Evolutionary conservation across 2,888 invertebrate genomes (phyloP).

Genomic region (Tethea ocularis): DNA sequence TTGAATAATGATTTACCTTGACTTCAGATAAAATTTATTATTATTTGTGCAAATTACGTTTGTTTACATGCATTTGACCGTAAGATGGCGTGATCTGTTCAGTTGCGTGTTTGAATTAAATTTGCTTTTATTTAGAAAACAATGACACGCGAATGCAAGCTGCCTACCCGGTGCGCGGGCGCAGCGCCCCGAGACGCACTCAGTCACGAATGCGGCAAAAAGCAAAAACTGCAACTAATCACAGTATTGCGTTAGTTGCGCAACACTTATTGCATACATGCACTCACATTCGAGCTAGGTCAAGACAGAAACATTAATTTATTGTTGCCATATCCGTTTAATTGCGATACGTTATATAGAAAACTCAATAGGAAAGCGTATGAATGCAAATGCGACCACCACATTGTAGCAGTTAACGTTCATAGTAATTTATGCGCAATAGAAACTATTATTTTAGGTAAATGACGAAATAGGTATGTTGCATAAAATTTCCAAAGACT

Average conservation of each 20-base stretch:
- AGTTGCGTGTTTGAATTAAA: conserved; percentile 27
- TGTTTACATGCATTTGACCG: conserved; percentile 12
- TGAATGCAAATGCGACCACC: conserved; percentile 16
- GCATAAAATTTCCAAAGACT: too few relatives aligned
- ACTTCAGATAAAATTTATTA: conserved; percentile 1
- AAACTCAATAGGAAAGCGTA: conserved; percentile 2
- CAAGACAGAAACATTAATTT: conserved; percentile 50
- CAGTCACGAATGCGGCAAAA: conserved; percentile 41
- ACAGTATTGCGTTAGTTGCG: conserved; percentile 32
- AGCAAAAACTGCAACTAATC: conserved; percentile 45
- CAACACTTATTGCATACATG: conserved; percentile 28
- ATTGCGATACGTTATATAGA: conserved; percentile 24
- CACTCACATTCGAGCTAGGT: conserved; percentile 54
- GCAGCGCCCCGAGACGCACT: conserved; percentile 26
- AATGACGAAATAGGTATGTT: too few relatives aligned
- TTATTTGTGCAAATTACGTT: background rate
- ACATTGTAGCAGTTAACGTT: background rate
- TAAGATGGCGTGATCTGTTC: conserved; percentile 9
- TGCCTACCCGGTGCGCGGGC: conserved; percentile 21
- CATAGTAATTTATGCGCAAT: background rate
- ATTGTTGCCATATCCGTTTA: conserved; percentile 40
- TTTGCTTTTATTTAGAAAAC: conserved; percentile 21
- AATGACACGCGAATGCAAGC: conserved; percentile 29
- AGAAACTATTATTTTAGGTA: too few relatives aligned
- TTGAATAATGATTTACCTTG: background rate